Evolutionary conservation across 2,888 invertebrate genomes (phyloP), one percentile per base, ranked within the genome.

Genomic region (Gymnoscelis rufifasciata): DNA sequence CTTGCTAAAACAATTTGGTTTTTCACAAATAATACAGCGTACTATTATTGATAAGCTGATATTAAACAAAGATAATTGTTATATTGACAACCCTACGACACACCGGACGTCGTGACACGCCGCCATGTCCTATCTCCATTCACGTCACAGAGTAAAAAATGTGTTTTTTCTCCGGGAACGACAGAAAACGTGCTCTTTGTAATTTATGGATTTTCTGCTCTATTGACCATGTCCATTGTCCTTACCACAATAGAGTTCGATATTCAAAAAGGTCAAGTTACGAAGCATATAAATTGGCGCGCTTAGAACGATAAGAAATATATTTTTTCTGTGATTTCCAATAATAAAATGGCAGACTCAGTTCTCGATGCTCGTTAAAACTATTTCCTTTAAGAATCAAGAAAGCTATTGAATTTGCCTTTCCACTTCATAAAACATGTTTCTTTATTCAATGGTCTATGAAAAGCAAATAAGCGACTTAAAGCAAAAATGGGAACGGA

Each of bases 111-210:
- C 26, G 36, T 27, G 47, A 30, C 47, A 39, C 14, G 15, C 14
- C 38, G 26, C 36, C 47, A 37, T 38, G 40, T 47, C 43, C 48
- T 38, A 47, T 60, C 52, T 56, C 54, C 52, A 54, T 63, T 61
- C 62, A 59, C 51, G 61, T 63, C 63, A 52, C 50, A 51, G 35
- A 33, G 58, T 61, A 63, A 63, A 70, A 66, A 69, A 67, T 64
- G 56, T 62, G 65, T 60, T 67, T 42, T 62, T 55, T 42, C 51
- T 47, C 47, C 55, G 38, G 44, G 57, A 61, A 57, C 59, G 46
- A 41, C 58, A 58, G 59, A 49, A 52, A 52, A 57, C 56, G 59
- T 58, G 54, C 52, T 58, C 51, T 36, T 41, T 23, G 48, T 60
- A 55, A 67, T 68, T 63, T 70, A 64, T 65, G 36, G 27, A 29